Percentiles rank a stretch among this genome's conserved stretches.
phyloP scores from a whole-genome alignment of 2,888 invertebrate species.

The Kryphioiulus occultus region DNA sequence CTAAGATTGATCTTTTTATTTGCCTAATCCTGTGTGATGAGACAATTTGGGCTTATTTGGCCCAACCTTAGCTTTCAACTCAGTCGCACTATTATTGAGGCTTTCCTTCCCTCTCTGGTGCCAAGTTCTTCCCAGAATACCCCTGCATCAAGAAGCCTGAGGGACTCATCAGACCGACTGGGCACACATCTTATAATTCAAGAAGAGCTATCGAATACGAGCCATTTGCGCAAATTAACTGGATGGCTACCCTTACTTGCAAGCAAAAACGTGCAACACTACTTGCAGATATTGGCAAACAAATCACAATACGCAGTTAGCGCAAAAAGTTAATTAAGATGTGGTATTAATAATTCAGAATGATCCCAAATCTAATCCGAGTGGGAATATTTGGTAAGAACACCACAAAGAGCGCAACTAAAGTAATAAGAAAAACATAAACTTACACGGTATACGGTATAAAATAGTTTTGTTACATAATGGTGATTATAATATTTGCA shows the following conservation, averaged over 20 bases:
- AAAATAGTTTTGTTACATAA: too few species aligned
- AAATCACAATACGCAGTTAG: neutral
- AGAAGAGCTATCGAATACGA: neutral
- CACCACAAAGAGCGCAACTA: neutral
- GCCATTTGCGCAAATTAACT: conserved; percentile 5
- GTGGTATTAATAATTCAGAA: neutral
- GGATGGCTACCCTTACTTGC: neutral
- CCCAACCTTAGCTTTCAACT: neutral
- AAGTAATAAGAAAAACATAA: too few species aligned
- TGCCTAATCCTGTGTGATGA: neutral
- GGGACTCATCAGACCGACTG: neutral
- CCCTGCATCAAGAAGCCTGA: neutral
- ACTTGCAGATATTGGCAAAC: neutral
- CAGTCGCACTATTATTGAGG: neutral
- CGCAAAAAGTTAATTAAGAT: neutral
- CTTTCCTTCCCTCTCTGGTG: neutral
- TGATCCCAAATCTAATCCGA: neutral
- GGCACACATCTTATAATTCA: conserved; percentile 5
- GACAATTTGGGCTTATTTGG: conserved; percentile 5
- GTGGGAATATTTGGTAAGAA: neutral
- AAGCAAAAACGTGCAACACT: neutral
- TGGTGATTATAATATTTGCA: too few species aligned
- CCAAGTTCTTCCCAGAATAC: neutral
- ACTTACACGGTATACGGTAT: too few species aligned
- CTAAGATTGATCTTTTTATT: neutral